Evolutionary conservation across 2,113 vertebrate genomes (phyloP), one percentile per base, ranked within the genome.

Genomic region (Pithys albifrons): DNA sequence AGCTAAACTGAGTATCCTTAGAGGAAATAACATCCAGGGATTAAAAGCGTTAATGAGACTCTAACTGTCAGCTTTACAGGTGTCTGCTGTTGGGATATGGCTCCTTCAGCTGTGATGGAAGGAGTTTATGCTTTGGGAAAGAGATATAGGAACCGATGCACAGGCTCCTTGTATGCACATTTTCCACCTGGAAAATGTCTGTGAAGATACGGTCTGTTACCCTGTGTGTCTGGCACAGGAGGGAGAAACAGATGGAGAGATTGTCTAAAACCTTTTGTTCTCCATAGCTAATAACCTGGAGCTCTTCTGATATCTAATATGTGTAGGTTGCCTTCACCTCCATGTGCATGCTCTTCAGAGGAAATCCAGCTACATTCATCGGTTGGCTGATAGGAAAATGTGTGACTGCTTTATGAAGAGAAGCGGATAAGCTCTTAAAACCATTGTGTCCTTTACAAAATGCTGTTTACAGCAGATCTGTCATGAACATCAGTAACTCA

Each of bases 211-310:
- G 61, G 86, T 97, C 94, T 87, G 91, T 93, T 97, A 75, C 91
- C 20, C 94, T 13, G 5, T 61, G 70, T 95, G 80, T 81, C 94
- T 95, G 96, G 96, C 93, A 95, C 91, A 92, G 94, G 94, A 97
- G 96, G 91, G 80, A 82, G 93, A 95, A 96, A 87, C 95, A 97
- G 96, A 96, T 96, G 94, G 95, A 95, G 94, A 89, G 73, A 89
- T 70, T 15, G 0, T 96, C 96, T 91, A 84, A 95, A 96, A 55
- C 87, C 96, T 95, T 95, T 96, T 97, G 94, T 95, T 96, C 94
- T 95, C 93, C 49, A 46, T 61, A 95, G 93, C 93, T 95, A 92
- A 95, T 97, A 95, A 97, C 95, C 89, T 92, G 86, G 86, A 95
- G 96, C 89, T 95, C 80, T 75, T 91, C 86, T 95, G 85, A 45